Base-by-base conservation (phyloP, 2,888 invertebrate species). In the Apomyelois bistriatella region DNA sequence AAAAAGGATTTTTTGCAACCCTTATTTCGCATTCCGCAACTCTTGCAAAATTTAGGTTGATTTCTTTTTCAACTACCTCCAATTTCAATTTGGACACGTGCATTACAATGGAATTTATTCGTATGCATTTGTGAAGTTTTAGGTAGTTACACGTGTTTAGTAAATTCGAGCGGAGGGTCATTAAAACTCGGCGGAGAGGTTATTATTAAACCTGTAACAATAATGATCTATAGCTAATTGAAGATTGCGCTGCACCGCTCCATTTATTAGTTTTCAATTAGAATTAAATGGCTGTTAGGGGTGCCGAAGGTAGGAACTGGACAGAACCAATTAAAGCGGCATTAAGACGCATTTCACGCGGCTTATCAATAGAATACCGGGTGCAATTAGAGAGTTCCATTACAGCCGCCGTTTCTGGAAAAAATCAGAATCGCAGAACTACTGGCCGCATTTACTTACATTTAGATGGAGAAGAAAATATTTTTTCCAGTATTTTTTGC, bases 1-100 rank as follows among this genome's bases (percentile, higher is more conserved):
- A 83, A 82, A 85, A 87, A 86, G 82, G 85, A 80, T 82, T 89
- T 88, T 89, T 90, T 86, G 83, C 85, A 88, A 87, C 87, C 89
- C 89, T 88, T 87, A 85, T 80, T 82, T 43, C 66, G 65, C 79
- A 89, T 89, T 89, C 85, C 88, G 89, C 88, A 90, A 90, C 89
- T 90, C 89, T 90, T 89, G 83, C 89, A 74, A 84, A 84, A 84
- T 87, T 87, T 87, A 84, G 84, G 86, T 87, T 85, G 82, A 76
- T 66, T 76, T 73, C 79, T 82, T 74, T 63, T 58, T 58, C 47
- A 30, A 22, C 52, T 63, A 30, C 52, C 63, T 68, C 68, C 66
- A 76, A 79, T 81, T 81, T 82, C 63, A 54, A 58, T 62, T 55
- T 55, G 56, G 66, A 68, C 75, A 78, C 76, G 76, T 77, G 76